Evolutionary conservation across 2,113 vertebrate species (phyloP).

Genomic region (Papio anubis): DNA sequence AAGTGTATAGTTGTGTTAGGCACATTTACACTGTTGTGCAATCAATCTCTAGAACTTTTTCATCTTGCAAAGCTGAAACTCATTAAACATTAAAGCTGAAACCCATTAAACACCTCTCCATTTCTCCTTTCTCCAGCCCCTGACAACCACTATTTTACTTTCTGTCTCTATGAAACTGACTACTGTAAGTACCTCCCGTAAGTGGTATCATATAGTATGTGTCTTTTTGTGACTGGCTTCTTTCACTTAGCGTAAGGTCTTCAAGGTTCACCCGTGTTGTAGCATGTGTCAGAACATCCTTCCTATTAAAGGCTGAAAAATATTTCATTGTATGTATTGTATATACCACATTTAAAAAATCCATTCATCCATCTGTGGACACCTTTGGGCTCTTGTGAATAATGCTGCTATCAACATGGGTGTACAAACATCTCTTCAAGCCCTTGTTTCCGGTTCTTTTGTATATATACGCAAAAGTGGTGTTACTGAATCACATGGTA

Average conservation of each 20-base stretch:
- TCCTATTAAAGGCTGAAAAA: background rate
- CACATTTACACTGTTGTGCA: background rate
- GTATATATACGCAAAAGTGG: background rate
- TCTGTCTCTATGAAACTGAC: background rate
- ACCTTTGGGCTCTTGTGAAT: background rate
- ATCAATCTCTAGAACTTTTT: background rate
- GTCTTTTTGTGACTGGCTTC: background rate
- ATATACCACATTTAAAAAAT: background rate
- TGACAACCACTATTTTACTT: background rate
- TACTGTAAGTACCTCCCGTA: background rate
- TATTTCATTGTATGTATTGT: background rate
- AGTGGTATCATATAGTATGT: background rate
- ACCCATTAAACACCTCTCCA: background rate
- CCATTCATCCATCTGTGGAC: background rate
- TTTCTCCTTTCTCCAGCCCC: no score
- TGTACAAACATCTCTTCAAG: background rate
- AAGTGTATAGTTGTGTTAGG: background rate
- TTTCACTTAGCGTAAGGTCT: background rate
- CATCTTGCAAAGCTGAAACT: background rate
- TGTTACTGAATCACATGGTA: background rate
- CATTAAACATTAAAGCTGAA: background rate
- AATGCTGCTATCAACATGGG: background rate
- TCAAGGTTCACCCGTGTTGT: background rate
- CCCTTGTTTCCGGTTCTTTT: background rate
- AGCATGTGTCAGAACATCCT: background rate